A percentile compares a stretch with the other conserved stretches of the same genome.
Evolutionary conservation across 2,797 vertebrate genomes (phyloP).

Genomic region (Otus scops): DNA sequence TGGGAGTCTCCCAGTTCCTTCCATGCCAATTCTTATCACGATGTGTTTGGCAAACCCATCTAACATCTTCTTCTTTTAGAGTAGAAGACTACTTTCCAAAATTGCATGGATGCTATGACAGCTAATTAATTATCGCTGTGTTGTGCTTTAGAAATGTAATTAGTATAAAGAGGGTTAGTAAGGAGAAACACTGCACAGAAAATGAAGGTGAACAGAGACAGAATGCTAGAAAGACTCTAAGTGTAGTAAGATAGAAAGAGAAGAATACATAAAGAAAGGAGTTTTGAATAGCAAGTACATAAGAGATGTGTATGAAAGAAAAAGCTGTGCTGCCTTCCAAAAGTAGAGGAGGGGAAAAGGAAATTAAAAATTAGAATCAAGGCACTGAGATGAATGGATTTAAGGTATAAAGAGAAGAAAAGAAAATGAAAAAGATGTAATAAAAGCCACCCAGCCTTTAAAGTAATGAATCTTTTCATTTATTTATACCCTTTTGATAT

Average conservation of each 20-base stretch:
- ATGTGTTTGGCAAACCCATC: background rate
- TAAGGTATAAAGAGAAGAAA: background rate
- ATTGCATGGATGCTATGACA: background rate
- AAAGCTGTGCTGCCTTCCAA: background rate
- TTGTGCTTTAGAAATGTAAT: background rate
- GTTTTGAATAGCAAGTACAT: background rate
- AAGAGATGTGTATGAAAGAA: background rate
- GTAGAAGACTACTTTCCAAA: background rate
- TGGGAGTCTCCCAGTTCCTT: background rate
- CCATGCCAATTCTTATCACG: background rate
- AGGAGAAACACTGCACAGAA: background rate
- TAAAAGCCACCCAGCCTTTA: background rate
- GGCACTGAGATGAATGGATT: background rate
- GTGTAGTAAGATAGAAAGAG: background rate
- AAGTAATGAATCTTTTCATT: slow-evolving; percentile 3
- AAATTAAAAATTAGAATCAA: slow-evolving; percentile 48
- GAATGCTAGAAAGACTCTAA: background rate
- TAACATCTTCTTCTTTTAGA: background rate
- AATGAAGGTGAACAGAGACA: background rate
- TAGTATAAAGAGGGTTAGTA: background rate
- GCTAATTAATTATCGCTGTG: slow-evolving; percentile 6
- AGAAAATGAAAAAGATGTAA: background rate
- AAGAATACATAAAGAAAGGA: background rate
- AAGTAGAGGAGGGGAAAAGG: background rate
- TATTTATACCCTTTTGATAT: background rate